Percentiles rank a stretch among this genome's conserved stretches.
Evolutionary conservation across 2,888 invertebrate species (phyloP).

Genomic region (Eilema sororculum): DNA sequence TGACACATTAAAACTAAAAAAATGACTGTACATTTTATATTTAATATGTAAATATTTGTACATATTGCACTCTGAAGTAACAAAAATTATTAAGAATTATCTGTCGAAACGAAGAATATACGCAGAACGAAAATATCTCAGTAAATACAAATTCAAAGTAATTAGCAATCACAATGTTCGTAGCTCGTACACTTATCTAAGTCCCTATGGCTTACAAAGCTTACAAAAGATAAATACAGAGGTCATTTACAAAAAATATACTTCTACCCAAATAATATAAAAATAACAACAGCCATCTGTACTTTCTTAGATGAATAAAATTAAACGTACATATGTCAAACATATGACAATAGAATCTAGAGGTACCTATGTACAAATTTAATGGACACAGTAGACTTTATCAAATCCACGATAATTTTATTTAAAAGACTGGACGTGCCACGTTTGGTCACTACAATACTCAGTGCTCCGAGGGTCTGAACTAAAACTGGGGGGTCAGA

Average conservation of each 20-base stretch:
- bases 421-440: slow-evolving; percentile 77
- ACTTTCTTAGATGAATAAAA: slow-evolving; percentile 87
- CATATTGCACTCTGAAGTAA: slow-evolving; percentile 91
- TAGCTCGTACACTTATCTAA: slow-evolving; percentile 83
- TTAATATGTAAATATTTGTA: slow-evolving; percentile 90
- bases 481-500: slow-evolving; percentile 66
- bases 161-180: slow-evolving; percentile 85
- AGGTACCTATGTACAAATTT: slow-evolving; percentile 83
- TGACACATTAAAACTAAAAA: slow-evolving; percentile 85
- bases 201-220: slow-evolving; percentile 85
- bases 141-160: slow-evolving; percentile 80
- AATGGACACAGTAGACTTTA: slow-evolving; percentile 72
- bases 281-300: slow-evolving; percentile 88
- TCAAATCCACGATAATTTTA: slow-evolving; percentile 65
- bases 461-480: slow-evolving; percentile 61
- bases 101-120: slow-evolving; percentile 81
- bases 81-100: slow-evolving; percentile 82
- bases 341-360: slow-evolving; percentile 86
- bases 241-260: slow-evolving; percentile 87
- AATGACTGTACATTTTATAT: slow-evolving; percentile 85
- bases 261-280: slow-evolving; percentile 87
- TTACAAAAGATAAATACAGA: slow-evolving; percentile 86
- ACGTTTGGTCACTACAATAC: slow-evolving; percentile 78
- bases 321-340: slow-evolving; percentile 86
- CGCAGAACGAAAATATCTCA: slow-evolving; percentile 76